Conservation (phyloP, 2,888 invertebrate genomes). For the Nudaria mundana region DNA sequence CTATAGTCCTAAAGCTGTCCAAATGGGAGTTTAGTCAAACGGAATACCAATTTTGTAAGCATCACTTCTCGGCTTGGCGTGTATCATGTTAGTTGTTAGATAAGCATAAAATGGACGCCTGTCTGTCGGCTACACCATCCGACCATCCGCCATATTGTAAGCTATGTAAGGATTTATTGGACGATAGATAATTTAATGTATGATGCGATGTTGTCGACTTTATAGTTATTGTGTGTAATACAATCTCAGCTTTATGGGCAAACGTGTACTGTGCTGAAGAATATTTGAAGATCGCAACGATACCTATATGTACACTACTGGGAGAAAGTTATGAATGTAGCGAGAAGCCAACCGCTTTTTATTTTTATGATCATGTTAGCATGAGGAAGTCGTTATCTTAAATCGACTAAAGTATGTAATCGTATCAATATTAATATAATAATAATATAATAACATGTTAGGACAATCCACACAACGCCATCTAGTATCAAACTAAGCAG, state of each 20-base stretch:
- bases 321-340: not conserved
- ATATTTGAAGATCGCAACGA: not conserved
- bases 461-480: no score
- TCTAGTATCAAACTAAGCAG: no score
- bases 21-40: no score
- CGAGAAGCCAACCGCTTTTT: not conserved
- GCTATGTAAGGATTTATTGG: conserved; percentile 32
- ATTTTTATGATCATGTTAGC: not conserved
- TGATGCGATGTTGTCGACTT: conserved; percentile 21
- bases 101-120: conserved; percentile 22
- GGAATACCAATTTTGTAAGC: no score
- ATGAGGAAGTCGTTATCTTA: not conserved
- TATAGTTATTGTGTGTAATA: conserved; percentile 19
- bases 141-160: conserved; percentile 16
- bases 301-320: no score
- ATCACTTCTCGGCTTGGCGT: not conserved
- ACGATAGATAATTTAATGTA: conserved; percentile 25
- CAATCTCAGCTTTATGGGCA: conserved; percentile 18
- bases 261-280: not conserved
- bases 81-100: conserved; percentile 1
- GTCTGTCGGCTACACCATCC: conserved; percentile 24
- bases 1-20: no score
- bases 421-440: no score
- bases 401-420: no score
- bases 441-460: no score